Base-by-base conservation (phyloP, 2,888 invertebrate species). In the Teleogryllus oceanicus region DNA sequence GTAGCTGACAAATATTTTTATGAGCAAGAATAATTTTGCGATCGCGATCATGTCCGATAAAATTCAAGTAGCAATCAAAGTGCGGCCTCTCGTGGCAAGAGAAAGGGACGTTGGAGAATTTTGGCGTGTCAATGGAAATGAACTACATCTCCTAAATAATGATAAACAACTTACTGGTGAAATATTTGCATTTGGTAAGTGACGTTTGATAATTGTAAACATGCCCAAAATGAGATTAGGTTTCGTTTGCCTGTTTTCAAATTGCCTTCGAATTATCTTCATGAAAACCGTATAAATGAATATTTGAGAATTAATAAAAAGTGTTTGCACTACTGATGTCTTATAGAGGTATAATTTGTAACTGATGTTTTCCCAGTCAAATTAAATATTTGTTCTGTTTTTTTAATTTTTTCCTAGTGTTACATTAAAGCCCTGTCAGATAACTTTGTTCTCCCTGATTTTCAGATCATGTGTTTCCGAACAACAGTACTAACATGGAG, bases 21-120 rank as follows among this genome's bases (percentile, higher is more conserved):
- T 37, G 24, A 37, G 24, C 24, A 37, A 37, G 2, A 24, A 24
- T 24, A 37, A 37, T 2, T 37, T 37, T 37, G 4, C 24, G 24
- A 4, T 3, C 24, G 24, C 5, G 2, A 4, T 37, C 24, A 91
- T 91, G 91, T 89, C 90, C 85, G 90, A 91, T 85, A 92, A 91
- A 91, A 92, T 94, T 78, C 92, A 93, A 89, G 94, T 94, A 79
- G 93, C 92, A 81, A 92, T 94, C 81, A 92, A 93, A 88, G 89
- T 93, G 82, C 90, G 94, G 77, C 93, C 93, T 37, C 85, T 93
- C 13, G 91, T 92, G 84, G 86, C 89, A 84, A 90, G 92, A 78
- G 94, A 94, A 87, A 88, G 89, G 78, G 90, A 91, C 75, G 89
- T 90, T 11, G 89, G 13, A 18, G 62, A 62, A 62, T 13, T 62